Percentiles rank a stretch among this genome's conserved stretches.
These are phyloP conservation scores for Calidris pugnax DNA, from an alignment of 2,113 vertebrate species.

Conservation along the genomic window DNA sequence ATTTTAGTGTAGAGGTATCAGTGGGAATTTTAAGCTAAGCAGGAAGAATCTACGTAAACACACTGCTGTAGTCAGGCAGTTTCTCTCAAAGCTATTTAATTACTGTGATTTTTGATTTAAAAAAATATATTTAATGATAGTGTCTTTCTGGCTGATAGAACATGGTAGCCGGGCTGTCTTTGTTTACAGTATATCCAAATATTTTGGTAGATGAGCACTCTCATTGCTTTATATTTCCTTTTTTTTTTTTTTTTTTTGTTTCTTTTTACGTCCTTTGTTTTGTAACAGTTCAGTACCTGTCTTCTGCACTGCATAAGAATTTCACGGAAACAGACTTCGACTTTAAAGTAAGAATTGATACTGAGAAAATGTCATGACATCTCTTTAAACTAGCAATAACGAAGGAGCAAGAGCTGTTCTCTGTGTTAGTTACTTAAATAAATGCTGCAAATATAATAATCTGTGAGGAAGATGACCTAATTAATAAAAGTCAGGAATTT, in stretches of 20 bases:
- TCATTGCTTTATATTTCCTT: neutral
- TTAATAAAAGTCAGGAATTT: neutral
- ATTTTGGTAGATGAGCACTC: neutral
- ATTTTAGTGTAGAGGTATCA: neutral
- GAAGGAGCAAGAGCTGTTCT: neutral
- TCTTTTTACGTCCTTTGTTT: too few species aligned
- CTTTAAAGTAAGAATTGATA: slow-evolving; percentile 87
- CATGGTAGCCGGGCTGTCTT: neutral
- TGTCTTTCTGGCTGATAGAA: neutral
- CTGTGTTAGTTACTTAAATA: too few species aligned
- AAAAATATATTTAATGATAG: neutral
- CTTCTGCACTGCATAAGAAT: slow-evolving; percentile 95
- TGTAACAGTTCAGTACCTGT: slow-evolving; percentile 91
- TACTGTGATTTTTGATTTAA: neutral
- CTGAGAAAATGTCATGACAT: neutral
- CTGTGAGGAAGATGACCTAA: neutral
- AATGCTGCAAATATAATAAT: too few species aligned
- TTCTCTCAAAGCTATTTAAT: neutral
- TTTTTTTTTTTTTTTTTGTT: too few species aligned
- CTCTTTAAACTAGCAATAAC: neutral
- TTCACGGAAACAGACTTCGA: slow-evolving; percentile 96
- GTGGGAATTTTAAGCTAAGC: neutral
- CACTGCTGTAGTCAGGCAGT: neutral
- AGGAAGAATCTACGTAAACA: neutral
- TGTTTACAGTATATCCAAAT: neutral